Percentiles rank a stretch among this genome's conserved stretches.
These are phyloP conservation scores for Brachystomella parvula DNA, from an alignment of 1,140 invertebrate genomes.

Conservation along the genomic window DNA sequence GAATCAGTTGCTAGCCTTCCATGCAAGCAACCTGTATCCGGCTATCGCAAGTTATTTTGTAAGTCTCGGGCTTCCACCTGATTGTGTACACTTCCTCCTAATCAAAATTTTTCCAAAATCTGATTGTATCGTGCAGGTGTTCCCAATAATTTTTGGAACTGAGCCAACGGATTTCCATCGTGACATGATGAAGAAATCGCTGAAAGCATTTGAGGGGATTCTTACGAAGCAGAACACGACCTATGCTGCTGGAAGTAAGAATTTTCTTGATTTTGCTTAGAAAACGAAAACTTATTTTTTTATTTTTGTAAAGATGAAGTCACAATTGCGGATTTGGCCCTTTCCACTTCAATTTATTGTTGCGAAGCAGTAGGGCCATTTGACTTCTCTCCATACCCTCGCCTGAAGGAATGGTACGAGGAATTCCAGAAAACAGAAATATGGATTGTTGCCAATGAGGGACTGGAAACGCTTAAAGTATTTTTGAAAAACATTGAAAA, in stretches of 20 bases:
- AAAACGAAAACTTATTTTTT: slow-evolving; percentile 9
- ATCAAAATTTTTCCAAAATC: slow-evolving; percentile 34
- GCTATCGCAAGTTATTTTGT: slow-evolving; percentile 59
- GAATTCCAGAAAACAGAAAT: slow-evolving; percentile 29
- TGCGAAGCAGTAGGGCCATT: slow-evolving; percentile 59
- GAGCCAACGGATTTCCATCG: slow-evolving; percentile 53
- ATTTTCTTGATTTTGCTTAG: slow-evolving; percentile 10
- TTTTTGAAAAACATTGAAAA: slow-evolving; percentile 27
- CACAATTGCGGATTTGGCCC: slow-evolving; percentile 64
- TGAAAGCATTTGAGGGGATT: slow-evolving; percentile 61
- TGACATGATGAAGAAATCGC: slow-evolving; percentile 57
- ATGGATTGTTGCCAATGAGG: slow-evolving; percentile 26
- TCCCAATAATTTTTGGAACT: slow-evolving; percentile 64
- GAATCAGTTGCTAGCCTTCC: slow-evolving; percentile 67
- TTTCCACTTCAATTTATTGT: slow-evolving; percentile 60
- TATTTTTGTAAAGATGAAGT: slow-evolving; percentile 48
- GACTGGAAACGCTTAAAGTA: slow-evolving; percentile 28
- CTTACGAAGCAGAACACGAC: slow-evolving; percentile 51
- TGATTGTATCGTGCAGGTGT: too few species aligned
- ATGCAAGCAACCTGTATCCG: slow-evolving; percentile 63
- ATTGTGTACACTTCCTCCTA: too few species aligned
- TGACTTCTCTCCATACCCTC: slow-evolving; percentile 49
- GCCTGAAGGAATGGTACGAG: slow-evolving; percentile 36
- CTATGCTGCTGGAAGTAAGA: slow-evolving; percentile 54
- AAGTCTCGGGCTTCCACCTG: too few species aligned